phyloP scores from a whole-genome alignment of 2,797 vertebrate species.

The Propithecus deckenii region DNA sequence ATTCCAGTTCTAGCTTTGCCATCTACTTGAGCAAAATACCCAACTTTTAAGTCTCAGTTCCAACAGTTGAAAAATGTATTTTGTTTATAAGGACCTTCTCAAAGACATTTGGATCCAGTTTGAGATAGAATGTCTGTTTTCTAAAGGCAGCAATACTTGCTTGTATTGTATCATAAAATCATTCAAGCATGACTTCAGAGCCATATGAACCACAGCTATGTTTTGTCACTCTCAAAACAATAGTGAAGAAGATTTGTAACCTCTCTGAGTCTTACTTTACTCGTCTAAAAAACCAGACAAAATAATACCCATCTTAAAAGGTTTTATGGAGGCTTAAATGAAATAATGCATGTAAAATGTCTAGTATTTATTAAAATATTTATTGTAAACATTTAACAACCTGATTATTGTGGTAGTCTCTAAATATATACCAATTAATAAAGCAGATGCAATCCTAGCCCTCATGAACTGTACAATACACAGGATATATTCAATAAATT shows the following conservation, averaged over 20 bases:
- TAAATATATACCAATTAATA: background rate
- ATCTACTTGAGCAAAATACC: background rate
- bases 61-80: background rate
- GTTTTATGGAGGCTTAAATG: background rate
- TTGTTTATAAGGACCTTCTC: background rate
- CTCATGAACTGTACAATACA: background rate
- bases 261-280: background rate
- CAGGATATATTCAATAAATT: background rate
- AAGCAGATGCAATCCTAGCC: background rate
- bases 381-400: background rate
- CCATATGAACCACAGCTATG: background rate
- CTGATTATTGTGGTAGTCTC: background rate
- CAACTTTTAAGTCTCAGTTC: background rate
- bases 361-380: background rate
- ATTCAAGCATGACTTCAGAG: background rate
- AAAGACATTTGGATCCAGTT: background rate
- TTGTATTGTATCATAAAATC: background rate
- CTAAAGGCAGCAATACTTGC: background rate
- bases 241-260: background rate
- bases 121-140: background rate
- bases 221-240: background rate
- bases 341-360: background rate
- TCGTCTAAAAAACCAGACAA: background rate
- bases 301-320: background rate
- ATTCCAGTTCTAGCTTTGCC: background rate